These are phyloP conservation scores for Pristionchus maxplancki DNA, from an alignment of 2,888 invertebrate genomes.

Conservation along the genomic window DNA sequence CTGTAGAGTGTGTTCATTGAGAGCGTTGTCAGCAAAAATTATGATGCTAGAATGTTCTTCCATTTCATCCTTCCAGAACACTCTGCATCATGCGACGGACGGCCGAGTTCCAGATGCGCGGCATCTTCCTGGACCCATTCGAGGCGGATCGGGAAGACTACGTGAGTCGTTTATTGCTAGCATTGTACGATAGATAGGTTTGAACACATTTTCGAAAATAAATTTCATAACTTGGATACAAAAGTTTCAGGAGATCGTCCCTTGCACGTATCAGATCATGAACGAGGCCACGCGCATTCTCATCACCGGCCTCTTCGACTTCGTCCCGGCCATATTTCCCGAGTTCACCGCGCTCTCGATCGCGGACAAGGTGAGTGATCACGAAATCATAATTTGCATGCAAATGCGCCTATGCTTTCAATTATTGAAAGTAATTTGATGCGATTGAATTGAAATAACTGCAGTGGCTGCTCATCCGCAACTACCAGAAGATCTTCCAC, in stretches of 20 bases:
- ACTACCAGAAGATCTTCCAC: constrained; percentile 47
- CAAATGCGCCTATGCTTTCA: no score
- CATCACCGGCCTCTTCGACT: constrained; percentile 7
- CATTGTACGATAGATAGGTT: no score
- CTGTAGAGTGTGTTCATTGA: neutral
- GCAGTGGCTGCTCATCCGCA: constrained; percentile 12
- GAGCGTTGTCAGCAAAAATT: no score
- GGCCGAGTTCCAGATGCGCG: constrained; percentile 7
- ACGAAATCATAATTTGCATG: no score
- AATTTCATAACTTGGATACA: neutral
- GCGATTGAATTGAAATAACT: no score
- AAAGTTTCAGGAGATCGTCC: neutral
- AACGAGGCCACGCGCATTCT: constrained; percentile 37
- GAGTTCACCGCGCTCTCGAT: neutral
- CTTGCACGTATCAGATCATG: constrained; percentile 37
- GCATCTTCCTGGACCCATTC: constrained; percentile 29
- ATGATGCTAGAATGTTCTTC: no score
- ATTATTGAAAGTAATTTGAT: no score
- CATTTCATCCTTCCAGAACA: neutral
- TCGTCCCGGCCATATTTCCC: neutral
- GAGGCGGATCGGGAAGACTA: constrained; percentile 10
- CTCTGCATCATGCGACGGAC: constrained; percentile 9
- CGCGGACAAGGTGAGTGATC: neutral
- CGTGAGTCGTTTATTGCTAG: neutral
- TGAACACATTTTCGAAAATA: neutral